Base-by-base conservation (phyloP, 1,140 invertebrate species). In the Heliconius hermathena region DNA sequence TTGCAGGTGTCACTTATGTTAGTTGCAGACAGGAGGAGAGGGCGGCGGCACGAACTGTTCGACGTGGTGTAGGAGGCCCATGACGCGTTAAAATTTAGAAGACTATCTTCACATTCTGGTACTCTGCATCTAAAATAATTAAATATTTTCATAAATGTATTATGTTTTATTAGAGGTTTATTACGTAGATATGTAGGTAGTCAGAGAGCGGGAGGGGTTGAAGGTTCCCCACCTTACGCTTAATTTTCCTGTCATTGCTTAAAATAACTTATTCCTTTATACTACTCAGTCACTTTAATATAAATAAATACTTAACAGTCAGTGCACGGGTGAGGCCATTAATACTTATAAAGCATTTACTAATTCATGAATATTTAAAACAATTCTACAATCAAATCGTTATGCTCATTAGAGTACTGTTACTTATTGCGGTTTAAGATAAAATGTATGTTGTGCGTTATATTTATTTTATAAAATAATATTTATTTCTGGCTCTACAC, bases 31-130 rank as follows among this genome's bases (percentile, higher is more conserved):
- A 20, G 41, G 41, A 72, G 54, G 18, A 20, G 26, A 5, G 84
- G 75, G 41, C 89, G 79, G 16, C 81, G 82, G 79, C 91, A 93
- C 3, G 75, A 77, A 1, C 86, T 81, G 74, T 89, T 91, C 1
- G 71, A 52, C 8, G 86, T 60, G 3, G 84, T 83, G 76, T 81
- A 89, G 6, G 81, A 74, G 0, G 82, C 76, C 91, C 90, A 91
- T 0, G 87, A 82, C 8, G 84, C 82, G 74, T 90, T 90, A 82
- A 85, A 89, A 1, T 77, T 71, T 5, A 71, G 38, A 38, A 86
- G 84, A 1, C 76, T 8, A 1, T 26, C 16, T 38, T 93, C 91
- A 49, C 91, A 93, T 76, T 90, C 90, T 5, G 90, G 88, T 20
- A 93, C 85, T 16, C 73, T 22, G 33, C 91, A 93, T 84, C 91